Evolutionary conservation across 1,140 invertebrate species (phyloP).

Genomic region (Macrotrachela quadricornifera): DNA sequence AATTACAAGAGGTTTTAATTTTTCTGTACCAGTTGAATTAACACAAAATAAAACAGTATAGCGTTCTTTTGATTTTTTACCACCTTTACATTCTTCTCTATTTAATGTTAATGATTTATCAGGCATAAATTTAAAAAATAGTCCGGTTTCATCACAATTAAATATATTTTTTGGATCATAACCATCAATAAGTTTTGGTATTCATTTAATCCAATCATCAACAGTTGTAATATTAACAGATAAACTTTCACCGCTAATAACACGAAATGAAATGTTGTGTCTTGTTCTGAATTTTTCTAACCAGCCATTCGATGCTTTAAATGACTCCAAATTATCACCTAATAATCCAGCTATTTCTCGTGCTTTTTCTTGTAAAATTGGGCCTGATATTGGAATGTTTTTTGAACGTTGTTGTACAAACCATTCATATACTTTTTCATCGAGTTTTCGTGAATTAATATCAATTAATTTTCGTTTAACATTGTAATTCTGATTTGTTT

Average conservation of each 20-base stretch:
- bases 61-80: conserved; percentile 13
- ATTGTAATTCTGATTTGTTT: too few species aligned
- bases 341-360: too few species aligned
- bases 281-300: not conserved
- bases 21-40: conserved; percentile 13
- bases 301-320: too few species aligned
- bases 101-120: conserved; percentile 25
- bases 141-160: conserved; percentile 33
- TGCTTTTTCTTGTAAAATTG: too few species aligned
- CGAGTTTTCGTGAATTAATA: too few species aligned
- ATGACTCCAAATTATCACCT: too few species aligned
- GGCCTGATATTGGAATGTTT: too few species aligned
- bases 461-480: too few species aligned
- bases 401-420: too few species aligned
- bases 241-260: not conserved
- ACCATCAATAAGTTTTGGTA: conserved; percentile 10
- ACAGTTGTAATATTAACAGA: not conserved
- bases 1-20: conserved; percentile 12
- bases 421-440: too few species aligned
- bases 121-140: conserved; percentile 31
- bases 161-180: conserved; percentile 27
- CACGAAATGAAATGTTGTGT: not conserved
- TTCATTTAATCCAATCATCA: conserved; percentile 2
- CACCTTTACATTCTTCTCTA: conserved; percentile 16
- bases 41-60: conserved; percentile 11